Evolutionary conservation across 2,888 invertebrate genomes (phyloP), one percentile per base, ranked within the genome.

Genomic region (Tricholauxania praeusta): DNA sequence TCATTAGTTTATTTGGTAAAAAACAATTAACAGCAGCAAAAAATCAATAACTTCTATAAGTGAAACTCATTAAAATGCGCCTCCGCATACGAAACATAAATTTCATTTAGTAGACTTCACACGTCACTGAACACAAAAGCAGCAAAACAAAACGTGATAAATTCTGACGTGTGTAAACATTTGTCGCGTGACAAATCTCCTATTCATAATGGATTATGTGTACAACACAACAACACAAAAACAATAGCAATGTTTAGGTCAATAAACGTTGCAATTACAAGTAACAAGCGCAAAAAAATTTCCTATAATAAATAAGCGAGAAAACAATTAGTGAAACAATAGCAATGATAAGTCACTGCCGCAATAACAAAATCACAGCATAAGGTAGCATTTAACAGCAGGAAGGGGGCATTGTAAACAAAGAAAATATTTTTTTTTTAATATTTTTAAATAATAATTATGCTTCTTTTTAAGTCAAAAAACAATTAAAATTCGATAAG

Each of bases 221-320:
- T 22, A n/a, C n/a, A 76, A 72, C 70, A 69, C 49, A 62, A 67
- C 48, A 63, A 70, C 39, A 65, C n/a, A 53, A 52, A 28, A 65
- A 51, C 62, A 64, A 53, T 64, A 60, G 76, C 63, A 74, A 74
- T 67, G 79, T 74, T 75, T 78, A 73, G 82, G 78, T 82, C 81
- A 82, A 81, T 79, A 81, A 80, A 81, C 79, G 80, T 79, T 80
- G 71, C 77, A 75, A 70, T 72, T 62, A 48, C 49, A 52, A 55
- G 55, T 14, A 32, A 17, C 5, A 49, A 53, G 39, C 49, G 47
- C 53, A 66, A 15, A 53, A 15, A 17, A 14, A 52, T 48, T 17
- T 65, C 19, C 48, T 28, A 51, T 12, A 8, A 53, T 62, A 65
- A 19, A 57, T 55, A 22, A 19, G 66, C 22, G 7, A 51, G n/a